A percentile compares a stretch with the other conserved stretches of the same genome.
These are phyloP conservation scores for Labeo catla DNA, from an alignment of 2,113 vertebrate genomes.

Conservation along the genomic window DNA sequence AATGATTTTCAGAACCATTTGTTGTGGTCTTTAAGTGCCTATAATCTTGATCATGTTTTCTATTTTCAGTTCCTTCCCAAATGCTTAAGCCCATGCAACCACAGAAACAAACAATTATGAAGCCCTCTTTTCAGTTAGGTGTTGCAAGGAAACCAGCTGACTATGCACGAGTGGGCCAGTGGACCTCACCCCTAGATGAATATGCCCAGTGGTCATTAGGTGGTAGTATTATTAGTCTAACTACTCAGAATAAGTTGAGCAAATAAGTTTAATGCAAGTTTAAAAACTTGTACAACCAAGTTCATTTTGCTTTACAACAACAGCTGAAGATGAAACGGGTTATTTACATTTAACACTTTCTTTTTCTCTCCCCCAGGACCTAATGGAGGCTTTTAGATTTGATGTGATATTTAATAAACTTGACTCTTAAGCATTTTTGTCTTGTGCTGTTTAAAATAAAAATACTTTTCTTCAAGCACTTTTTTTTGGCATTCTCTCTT, in stretches of 20 bases:
- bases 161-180: too few species aligned
- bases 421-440: not conserved
- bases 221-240: not conserved
- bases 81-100: not conserved
- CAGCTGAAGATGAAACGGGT: too few species aligned
- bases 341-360: too few species aligned
- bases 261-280: too few species aligned
- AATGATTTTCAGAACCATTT: too few species aligned
- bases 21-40: too few species aligned
- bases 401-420: not conserved
- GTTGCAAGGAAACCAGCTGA: not conserved
- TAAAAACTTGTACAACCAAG: too few species aligned
- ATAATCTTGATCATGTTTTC: not conserved
- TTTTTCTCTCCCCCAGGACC: not conserved
- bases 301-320: too few species aligned
- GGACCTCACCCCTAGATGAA: not conserved
- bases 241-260: too few species aligned
- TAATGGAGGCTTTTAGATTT: constrained; percentile 11
- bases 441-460: not conserved
- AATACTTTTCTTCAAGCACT: not conserved
- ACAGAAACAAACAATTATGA: not conserved
- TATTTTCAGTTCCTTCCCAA: not conserved
- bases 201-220: not conserved
- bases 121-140: not conserved
- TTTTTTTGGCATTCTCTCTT: not conserved